phyloP scores from a whole-genome alignment of 2,113 vertebrate species.

The Antennarius striatus region DNA sequence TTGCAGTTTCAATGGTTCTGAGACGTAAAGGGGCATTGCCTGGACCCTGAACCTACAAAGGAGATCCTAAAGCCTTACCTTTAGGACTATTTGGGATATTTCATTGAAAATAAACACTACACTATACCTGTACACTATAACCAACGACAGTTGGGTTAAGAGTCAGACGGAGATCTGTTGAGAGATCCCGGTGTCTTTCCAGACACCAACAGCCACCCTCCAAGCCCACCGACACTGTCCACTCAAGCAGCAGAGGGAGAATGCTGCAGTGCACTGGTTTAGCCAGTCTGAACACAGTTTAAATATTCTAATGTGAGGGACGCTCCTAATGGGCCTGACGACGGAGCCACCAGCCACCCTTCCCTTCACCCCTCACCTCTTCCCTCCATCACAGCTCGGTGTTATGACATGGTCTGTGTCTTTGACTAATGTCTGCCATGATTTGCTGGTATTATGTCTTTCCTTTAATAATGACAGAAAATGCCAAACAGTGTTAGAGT shows the following conservation, averaged over 20 bases:
- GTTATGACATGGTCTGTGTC: slow-evolving; percentile 17
- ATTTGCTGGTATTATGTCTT: not conserved
- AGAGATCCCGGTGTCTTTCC: too few relatives aligned
- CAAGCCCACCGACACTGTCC: too few relatives aligned
- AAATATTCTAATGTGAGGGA: slow-evolving; percentile 44
- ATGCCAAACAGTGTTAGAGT: slow-evolving; percentile 32
- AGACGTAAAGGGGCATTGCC: slow-evolving; percentile 1
- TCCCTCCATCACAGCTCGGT: slow-evolving; percentile 1
- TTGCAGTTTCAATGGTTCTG: slow-evolving; percentile 19
- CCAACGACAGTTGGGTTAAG: too few relatives aligned
- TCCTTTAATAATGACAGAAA: slow-evolving; percentile 11
- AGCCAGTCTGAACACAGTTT: slow-evolving; percentile 1
- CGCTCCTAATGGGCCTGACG: slow-evolving; percentile 35
- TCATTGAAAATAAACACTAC: too few relatives aligned
- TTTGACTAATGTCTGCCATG: slow-evolving; percentile 13
- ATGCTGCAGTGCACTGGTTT: not conserved
- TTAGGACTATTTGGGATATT: too few relatives aligned
- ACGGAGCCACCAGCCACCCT: slow-evolving; percentile 18
- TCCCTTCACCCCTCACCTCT: slow-evolving; percentile 15
- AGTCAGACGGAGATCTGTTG: too few relatives aligned
- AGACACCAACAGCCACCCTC: too few relatives aligned
- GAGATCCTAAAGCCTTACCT: not conserved
- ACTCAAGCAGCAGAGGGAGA: too few relatives aligned
- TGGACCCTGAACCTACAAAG: not conserved
- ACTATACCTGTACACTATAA: too few relatives aligned